Evolutionary conservation across 2,797 vertebrate genomes (phyloP), one percentile per base, ranked within the genome.

Genomic region (Phrynocephalus forsythii): DNA sequence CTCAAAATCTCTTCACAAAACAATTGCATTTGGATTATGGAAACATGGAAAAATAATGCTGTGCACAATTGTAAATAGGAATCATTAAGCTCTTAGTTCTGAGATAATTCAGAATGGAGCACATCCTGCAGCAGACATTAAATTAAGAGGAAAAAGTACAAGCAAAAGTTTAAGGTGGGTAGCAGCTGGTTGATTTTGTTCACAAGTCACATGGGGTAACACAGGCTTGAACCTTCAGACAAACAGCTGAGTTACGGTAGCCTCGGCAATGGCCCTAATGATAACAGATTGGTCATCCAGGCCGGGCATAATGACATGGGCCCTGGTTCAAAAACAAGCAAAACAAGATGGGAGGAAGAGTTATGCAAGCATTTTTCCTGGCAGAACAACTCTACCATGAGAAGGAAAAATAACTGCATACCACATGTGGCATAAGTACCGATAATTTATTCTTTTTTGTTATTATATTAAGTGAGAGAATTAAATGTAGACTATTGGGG

Each of bases 171-270:
- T 50, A 87, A 94, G 73, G 92, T 92, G 91, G 26, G 3, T 56
- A 80, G 88, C 88, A 93, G 90, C 92, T 85, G 82, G 85, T 38
- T 71, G 72, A 78, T 2, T 85, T 68, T 87, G 44, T 71, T 79
- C 79, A 73, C 15, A 69, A 67, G 81, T 93, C 9, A 22, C n/a
- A 60, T 82, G 83, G 82, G 5, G 66, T 66, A 91, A 86, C 92
- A 38, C 3, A 66, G 38, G 38, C 38, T 44, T 44, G 38, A 44
- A 1, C 48, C 82, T 30, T 82, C 30, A 56, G 3, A 71, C 28
- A 20, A 77, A 73, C 6, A 33, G 68, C 76, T 87, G 6, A 84
- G 71, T 71, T 82, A 48, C 79, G 84, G 82, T 24, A 88, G 90
- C 0, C 15, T 60, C 82, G 1, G 79, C 90, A 20, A 84, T 8